Evolutionary conservation across 2,113 vertebrate genomes (phyloP).

Genomic region (Plecturocebus donacophilus): DNA sequence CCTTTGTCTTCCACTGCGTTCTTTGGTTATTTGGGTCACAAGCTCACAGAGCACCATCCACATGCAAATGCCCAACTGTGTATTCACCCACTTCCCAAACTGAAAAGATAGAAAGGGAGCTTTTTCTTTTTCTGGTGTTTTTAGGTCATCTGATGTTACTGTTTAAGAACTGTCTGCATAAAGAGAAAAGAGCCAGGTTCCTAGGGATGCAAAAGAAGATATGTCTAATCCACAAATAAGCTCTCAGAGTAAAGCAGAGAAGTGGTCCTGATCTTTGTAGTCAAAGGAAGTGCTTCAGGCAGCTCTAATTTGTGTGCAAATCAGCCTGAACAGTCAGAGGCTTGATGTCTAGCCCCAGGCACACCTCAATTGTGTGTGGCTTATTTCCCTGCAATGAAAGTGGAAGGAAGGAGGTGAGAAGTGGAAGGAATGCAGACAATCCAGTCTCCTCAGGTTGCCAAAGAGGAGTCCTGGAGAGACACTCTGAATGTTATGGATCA

Average conservation of each 20-base stretch:
- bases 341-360: not conserved
- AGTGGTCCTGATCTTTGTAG: not conserved
- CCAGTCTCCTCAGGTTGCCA: not conserved
- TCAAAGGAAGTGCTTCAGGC: not conserved
- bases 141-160: not conserved
- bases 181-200: conserved; percentile 37
- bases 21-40: conserved; percentile 3
- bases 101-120: not conserved
- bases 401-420: not conserved
- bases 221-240: not conserved
- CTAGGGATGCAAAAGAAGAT: not conserved
- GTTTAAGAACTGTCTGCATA: not conserved
- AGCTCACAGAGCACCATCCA: not conserved
- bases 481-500: not conserved
- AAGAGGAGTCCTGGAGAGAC: not conserved
- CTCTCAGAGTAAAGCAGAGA: not conserved
- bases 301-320: not conserved
- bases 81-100: not conserved
- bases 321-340: not conserved
- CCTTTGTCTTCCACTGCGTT: not conserved
- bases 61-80: not conserved
- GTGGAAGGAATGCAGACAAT: not conserved
- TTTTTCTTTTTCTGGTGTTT: conserved; percentile 28
- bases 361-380: not conserved
- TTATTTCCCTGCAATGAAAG: not conserved